Conservation (phyloP, 1,140 invertebrate genomes). For the Drosophila repletoides region DNA sequence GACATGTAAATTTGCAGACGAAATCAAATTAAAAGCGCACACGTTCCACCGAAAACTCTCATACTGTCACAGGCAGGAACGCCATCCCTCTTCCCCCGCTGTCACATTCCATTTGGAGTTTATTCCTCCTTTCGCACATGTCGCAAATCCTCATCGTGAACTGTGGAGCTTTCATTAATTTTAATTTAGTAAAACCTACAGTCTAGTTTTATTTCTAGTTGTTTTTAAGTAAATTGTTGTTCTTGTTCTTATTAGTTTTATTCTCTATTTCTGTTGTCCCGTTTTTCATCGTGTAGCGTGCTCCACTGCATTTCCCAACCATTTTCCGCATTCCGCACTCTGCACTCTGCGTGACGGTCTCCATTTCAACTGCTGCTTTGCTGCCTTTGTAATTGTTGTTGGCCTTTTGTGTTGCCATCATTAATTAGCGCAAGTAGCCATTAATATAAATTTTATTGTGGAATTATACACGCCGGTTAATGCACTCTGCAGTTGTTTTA, state of each 20-base stretch:
- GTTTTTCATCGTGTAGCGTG: conserved; percentile 51
- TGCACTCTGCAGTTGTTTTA: conserved; percentile 55
- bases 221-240: conserved; percentile 48
- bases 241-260: conserved; percentile 9
- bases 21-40: conserved; percentile 78
- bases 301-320: conserved; percentile 40
- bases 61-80: no score
- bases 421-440: conserved; percentile 62
- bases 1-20: conserved; percentile 75
- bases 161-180: conserved; percentile 61
- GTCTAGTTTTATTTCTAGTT: conserved; percentile 22
- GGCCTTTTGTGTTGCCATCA: conserved; percentile 9
- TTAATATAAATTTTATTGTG: conserved; percentile 72
- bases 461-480: conserved; percentile 72
- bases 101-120: neutral
- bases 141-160: conserved; percentile 21
- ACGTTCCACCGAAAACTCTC: conserved; percentile 50
- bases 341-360: conserved; percentile 59
- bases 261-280: conserved; percentile 10
- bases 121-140: conserved; percentile 19
- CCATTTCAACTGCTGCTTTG: conserved; percentile 34
- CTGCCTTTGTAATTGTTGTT: conserved; percentile 29
- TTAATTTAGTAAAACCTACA: conserved; percentile 41
- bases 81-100: neutral
- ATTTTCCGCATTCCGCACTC: conserved; percentile 57